Evolutionary conservation across 2,888 invertebrate species (phyloP), one percentile per base, ranked within the genome.

Genomic region (Drosophila anomalata): DNA sequence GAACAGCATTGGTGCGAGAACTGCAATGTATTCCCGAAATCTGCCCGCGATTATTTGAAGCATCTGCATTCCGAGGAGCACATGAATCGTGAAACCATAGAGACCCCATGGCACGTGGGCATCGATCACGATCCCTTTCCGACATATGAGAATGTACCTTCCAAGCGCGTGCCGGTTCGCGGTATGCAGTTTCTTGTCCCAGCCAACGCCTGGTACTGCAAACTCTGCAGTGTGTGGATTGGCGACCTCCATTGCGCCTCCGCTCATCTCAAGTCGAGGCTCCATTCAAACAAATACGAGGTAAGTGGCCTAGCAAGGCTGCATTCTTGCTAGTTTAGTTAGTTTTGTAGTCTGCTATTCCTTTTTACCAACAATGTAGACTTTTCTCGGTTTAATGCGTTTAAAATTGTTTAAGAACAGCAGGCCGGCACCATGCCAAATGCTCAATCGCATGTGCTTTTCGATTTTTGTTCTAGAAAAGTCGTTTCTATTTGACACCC

Each of bases 1-100:
- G 97, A 97, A 92, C 95, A 96, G 93, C 97, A 97, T 90, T 97
- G 97, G 97, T 97, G 97, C 90, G 94, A 96, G 59, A 94, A 95
- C 52, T 97, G 97, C 92, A 95, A 96, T 90, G 95, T 95, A 82
- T 97, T 97, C 91, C 97, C 97, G 31, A 94, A 95, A 88, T 96
- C 96, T 2, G 97, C 97, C 54, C 96, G 96, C 91, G 96, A 96
- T 90, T 96, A 96, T 90, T 92, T 97, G 78, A 95, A 95, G 91
- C 97, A 97, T 93, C 93, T 97, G 79, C 97, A 97, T 90, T 94
- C 95, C 55, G 93, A 94, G 71, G 95, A 95, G 39, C 97, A 97
- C 92, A 95, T 95, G 75, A 90, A 90, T 46, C 89, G 89, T 5
- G 88, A 89, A 41, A 89, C 78, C 4, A 83, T 90, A 57, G 91